These are phyloP conservation scores for Strix uralensis DNA, from an alignment of 2,113 vertebrate genomes.

Conservation along the genomic window DNA sequence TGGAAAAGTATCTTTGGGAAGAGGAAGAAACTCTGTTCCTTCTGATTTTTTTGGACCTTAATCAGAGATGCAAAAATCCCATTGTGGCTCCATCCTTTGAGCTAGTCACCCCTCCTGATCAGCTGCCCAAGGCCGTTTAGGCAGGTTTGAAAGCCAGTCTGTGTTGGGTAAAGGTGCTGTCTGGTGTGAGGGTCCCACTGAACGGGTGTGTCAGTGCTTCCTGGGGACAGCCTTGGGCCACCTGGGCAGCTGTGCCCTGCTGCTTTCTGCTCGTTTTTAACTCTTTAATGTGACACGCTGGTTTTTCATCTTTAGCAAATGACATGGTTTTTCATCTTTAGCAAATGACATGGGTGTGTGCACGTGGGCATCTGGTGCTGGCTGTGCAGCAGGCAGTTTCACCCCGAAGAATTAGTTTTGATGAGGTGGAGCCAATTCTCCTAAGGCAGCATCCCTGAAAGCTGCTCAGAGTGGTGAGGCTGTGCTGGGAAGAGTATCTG, in stretches of 20 bases:
- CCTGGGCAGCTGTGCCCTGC: not conserved
- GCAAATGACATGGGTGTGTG: no score
- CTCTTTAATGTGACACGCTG: fast-evolving
- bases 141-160: not conserved
- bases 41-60: not conserved
- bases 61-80: not conserved
- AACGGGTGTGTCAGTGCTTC: not conserved
- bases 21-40: not conserved
- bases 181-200: not conserved
- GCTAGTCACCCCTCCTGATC: not conserved
- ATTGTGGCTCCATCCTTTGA: not conserved
- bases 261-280: fast-evolving
- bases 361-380: fast-evolving
- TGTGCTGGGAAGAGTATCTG: not conserved
- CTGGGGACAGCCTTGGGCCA: no score
- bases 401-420: not conserved
- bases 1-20: not conserved
- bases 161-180: fast-evolving
- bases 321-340: not conserved
- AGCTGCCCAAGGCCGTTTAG: not conserved
- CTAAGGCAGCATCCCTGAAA: not conserved
- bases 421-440: not conserved
- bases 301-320: not conserved
- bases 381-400: not conserved
- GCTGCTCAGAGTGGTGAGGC: not conserved